These are phyloP conservation scores for Apogon talboti DNA, from an alignment of 2,797 vertebrate species.

Conservation along the genomic window DNA sequence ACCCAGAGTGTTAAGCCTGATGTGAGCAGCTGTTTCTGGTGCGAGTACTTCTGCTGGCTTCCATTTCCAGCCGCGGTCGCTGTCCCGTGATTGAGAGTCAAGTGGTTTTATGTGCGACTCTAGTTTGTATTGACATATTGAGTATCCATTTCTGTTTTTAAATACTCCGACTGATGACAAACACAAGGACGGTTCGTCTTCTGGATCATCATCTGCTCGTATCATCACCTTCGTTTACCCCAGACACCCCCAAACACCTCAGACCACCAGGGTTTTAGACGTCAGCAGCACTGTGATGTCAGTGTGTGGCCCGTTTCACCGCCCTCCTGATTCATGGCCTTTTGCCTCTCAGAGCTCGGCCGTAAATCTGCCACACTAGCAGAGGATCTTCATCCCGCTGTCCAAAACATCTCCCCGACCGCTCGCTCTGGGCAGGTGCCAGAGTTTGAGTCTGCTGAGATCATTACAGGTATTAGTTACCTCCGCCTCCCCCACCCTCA, in stretches of 20 bases:
- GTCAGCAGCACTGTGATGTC: slow-evolving; percentile 47
- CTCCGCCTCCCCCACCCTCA: slow-evolving; percentile 65
- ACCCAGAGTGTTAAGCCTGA: too few relatives aligned
- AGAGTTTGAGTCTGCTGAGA: slow-evolving; percentile 67
- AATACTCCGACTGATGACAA: neutral
- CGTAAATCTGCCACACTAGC: slow-evolving; percentile 68
- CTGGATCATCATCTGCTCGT: slow-evolving; percentile 51
- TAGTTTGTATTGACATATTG: too few relatives aligned
- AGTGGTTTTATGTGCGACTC: too few relatives aligned
- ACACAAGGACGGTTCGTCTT: slow-evolving; percentile 1
- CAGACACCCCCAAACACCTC: slow-evolving; percentile 23
- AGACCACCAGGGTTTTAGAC: slow-evolving; percentile 20
- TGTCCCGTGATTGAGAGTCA: too few relatives aligned
- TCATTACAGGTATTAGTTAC: slow-evolving; percentile 79
- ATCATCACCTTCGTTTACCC: slow-evolving; percentile 53
- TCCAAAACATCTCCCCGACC: slow-evolving; percentile 59
- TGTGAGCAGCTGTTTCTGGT: too few relatives aligned
- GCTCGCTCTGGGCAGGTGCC: slow-evolving; percentile 66
- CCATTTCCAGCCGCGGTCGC: too few relatives aligned
- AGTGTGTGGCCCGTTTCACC: slow-evolving; percentile 54
- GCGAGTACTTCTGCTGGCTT: too few relatives aligned
- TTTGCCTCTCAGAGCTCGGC: slow-evolving; percentile 40
- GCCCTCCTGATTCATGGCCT: slow-evolving; percentile 44
- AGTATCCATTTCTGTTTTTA: too few relatives aligned
- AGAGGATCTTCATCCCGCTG: slow-evolving; percentile 59